Conservation (phyloP, 2,113 vertebrate species). For the Microtus pennsylvanicus region DNA sequence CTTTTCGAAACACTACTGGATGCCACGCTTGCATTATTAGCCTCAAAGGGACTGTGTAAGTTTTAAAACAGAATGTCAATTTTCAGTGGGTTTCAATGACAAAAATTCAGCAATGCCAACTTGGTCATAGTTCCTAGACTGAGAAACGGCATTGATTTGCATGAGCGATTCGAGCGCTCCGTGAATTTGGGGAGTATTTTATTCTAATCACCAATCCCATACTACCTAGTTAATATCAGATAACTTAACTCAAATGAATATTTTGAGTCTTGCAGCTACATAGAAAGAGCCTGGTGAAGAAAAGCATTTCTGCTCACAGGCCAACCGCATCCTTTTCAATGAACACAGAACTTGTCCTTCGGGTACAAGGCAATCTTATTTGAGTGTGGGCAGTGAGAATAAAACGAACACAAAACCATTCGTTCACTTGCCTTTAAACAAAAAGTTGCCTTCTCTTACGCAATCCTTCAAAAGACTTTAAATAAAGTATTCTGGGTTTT, state of each 20-base stretch:
- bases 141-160: background rate
- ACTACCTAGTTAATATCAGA: conserved; percentile 31
- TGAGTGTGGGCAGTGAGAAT: background rate
- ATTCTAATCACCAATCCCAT: background rate
- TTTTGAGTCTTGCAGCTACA: background rate
- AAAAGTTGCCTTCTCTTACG: background rate
- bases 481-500: conserved; percentile 50
- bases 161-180: background rate
- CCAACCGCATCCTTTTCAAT: background rate
- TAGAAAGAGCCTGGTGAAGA: background rate
- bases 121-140: background rate
- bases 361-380: background rate
- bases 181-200: background rate
- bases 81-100: conserved; percentile 4
- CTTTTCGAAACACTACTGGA: background rate
- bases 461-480: background rate
- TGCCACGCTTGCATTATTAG: background rate
- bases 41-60: background rate
- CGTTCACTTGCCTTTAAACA: background rate
- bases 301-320: background rate
- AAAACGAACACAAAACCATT: conserved; percentile 32
- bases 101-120: background rate
- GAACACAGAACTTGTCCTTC: background rate
- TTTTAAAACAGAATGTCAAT: background rate
- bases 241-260: conserved; percentile 40